Base-by-base conservation (phyloP, 2,888 invertebrate species). In the Rapana venosa region DNA sequence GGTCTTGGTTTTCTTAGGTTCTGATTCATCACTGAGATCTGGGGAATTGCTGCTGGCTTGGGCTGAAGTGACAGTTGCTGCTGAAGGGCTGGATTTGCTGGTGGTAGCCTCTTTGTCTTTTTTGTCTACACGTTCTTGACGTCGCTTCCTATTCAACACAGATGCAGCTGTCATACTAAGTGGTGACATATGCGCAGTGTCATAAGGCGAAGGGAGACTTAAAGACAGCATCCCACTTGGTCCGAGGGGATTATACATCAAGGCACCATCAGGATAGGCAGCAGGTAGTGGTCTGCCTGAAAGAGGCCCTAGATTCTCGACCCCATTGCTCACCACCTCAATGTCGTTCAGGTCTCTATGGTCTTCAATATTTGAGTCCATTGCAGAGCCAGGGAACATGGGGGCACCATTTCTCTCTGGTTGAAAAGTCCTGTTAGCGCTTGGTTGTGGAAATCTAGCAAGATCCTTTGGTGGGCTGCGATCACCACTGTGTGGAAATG, bases 81-180 rank as follows among this genome's bases (percentile, higher is more conserved):
- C 30, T 26, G 17, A 0, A 26, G 85, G 87, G 22, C 88, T 84
- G 32, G 90, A 90, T 11, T 88, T 87, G 36, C 84, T 89, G 30
- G 89, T 79, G 61, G 86, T 70, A 0, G 61, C 58, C 30, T 85
- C 30, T 1, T 58, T 30, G 36, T 93, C 91, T 93, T 77, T 93
- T 90, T 92, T 92, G 74, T 94, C 90, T 88, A 92, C 93, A 56
- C n/a, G n/a, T n/a, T 95, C 95, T 6, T 93, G 92, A n/a, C 95
- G 91, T 74, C 95, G 90, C 91, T 94, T 94, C 88, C 94, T 92
- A 87, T 94, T 94, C 32, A 94, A 89, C 22, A 95, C 91, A 92
- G 94, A 94, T 13, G 94, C 94, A 11, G 94, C 94, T 35, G 94
- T 89, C 1, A 92, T 87, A 15, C 93, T 70, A 1, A 91, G 90